These are phyloP conservation scores for Neodiprion fabricii DNA, from an alignment of 1,140 invertebrate genomes.

Conservation along the genomic window DNA sequence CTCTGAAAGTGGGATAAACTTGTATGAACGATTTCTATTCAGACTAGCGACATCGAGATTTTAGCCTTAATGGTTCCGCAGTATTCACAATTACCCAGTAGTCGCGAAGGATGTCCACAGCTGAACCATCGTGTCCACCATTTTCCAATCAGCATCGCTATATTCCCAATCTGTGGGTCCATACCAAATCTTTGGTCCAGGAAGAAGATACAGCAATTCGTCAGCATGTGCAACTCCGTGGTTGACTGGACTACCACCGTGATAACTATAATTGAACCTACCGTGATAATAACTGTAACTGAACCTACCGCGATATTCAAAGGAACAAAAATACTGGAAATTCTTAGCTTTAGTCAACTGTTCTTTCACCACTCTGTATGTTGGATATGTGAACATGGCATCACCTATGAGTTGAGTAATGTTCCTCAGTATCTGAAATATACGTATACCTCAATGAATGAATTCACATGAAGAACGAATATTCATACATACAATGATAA, in stretches of 20 bases:
- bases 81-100: neutral
- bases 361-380: neutral
- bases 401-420: neutral
- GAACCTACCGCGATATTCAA: neutral
- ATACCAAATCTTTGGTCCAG: neutral
- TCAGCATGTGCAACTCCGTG: neutral
- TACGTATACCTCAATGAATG: too few relatives aligned
- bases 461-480: too few relatives aligned
- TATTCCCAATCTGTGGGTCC: neutral
- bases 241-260: neutral
- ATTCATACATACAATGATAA: neutral
- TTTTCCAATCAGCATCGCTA: neutral
- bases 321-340: neutral
- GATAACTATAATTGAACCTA: neutral
- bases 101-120: neutral
- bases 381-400: neutral
- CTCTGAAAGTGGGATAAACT: neutral
- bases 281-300: neutral
- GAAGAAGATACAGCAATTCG: neutral
- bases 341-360: neutral
- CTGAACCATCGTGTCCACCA: conserved; percentile 1
- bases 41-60: neutral
- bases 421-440: neutral
- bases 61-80: too few relatives aligned
- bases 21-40: neutral